Percentiles rank a stretch among this genome's conserved stretches.
These are phyloP conservation scores for Pantherophis vulpinus DNA, from an alignment of 2,797 vertebrate species.

Conservation along the genomic window DNA sequence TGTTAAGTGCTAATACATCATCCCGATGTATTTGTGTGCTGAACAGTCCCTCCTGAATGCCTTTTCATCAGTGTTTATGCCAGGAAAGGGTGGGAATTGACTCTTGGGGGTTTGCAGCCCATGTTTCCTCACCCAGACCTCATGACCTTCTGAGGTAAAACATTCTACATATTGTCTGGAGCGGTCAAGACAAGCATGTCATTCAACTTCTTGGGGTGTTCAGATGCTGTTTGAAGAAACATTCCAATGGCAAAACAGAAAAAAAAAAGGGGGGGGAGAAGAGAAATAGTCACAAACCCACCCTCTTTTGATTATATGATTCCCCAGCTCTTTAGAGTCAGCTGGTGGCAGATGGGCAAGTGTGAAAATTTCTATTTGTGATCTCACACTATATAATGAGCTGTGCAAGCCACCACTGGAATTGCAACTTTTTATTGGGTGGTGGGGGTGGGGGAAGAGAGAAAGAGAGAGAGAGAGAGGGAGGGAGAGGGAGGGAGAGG, in stretches of 20 bases:
- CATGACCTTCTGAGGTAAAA: conserved; percentile 48
- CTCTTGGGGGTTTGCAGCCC: conserved; percentile 58
- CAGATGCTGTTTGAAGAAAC: conserved; percentile 66
- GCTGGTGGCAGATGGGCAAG: conserved; percentile 73
- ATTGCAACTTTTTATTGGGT: conserved; percentile 37
- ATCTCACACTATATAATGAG: conserved; percentile 64
- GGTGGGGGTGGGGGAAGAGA: conserved; percentile 17
- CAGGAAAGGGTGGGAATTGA: conserved; percentile 38
- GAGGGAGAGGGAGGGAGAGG: neutral
- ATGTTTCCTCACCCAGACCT: conserved; percentile 46
- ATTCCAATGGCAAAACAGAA: conserved; percentile 55
- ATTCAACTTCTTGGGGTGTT: conserved; percentile 64
- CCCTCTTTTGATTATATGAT: conserved; percentile 64
- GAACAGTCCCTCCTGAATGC: conserved; percentile 52
- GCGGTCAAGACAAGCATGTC: conserved; percentile 44
- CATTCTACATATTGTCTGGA: conserved; percentile 64
- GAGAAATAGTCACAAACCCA: conserved; percentile 61
- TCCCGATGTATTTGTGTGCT: conserved; percentile 33
- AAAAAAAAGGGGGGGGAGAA: conserved; percentile 7
- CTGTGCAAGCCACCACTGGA: conserved; percentile 61
- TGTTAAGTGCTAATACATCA: conserved; percentile 23
- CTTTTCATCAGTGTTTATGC: conserved; percentile 25
- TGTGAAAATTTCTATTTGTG: conserved; percentile 74
- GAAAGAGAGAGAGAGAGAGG: conserved; percentile 9
- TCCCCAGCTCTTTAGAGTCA: conserved; percentile 70